Conservation (phyloP, 2,797 vertebrate genomes). For the Sciaenops ocellatus region DNA sequence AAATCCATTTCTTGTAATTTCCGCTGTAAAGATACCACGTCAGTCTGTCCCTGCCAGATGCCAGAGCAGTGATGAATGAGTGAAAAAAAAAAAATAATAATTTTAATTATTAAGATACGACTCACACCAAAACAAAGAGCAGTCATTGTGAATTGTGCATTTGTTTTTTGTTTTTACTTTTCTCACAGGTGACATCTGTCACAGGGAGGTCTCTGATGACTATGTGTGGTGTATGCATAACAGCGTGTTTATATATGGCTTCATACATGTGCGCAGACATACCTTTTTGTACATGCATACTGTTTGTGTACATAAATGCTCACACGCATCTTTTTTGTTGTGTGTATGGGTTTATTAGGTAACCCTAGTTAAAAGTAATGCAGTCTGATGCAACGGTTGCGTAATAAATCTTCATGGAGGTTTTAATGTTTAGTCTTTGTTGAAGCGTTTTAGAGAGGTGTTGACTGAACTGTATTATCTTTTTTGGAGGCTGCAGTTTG, state of each 20-base stretch:
- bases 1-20: slow-evolving; percentile 79
- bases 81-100: slow-evolving; percentile 21
- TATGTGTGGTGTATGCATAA: slow-evolving; percentile 22
- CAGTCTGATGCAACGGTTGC: background rate
- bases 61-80: slow-evolving; percentile 54
- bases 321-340: background rate
- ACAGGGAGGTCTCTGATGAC: slow-evolving; percentile 53
- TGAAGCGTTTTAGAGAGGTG: background rate
- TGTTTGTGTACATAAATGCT: background rate
- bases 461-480: background rate
- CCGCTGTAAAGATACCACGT: slow-evolving; percentile 74
- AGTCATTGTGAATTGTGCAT: slow-evolving; percentile 74
- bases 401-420: background rate
- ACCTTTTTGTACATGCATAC: slow-evolving; percentile 10
- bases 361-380: background rate
- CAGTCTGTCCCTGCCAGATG: slow-evolving; percentile 80
- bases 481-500: background rate
- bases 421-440: background rate
- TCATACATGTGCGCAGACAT: slow-evolving; percentile 23
- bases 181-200: slow-evolving; percentile 68
- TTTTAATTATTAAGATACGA: slow-evolving; percentile 82
- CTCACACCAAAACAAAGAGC: slow-evolving; percentile 82
- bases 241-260: slow-evolving; percentile 24
- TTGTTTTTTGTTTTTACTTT: slow-evolving; percentile 77
- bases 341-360: background rate